phyloP scores from a whole-genome alignment of 2,113 vertebrate genomes.

The Chamaetylas fuelleborni region DNA sequence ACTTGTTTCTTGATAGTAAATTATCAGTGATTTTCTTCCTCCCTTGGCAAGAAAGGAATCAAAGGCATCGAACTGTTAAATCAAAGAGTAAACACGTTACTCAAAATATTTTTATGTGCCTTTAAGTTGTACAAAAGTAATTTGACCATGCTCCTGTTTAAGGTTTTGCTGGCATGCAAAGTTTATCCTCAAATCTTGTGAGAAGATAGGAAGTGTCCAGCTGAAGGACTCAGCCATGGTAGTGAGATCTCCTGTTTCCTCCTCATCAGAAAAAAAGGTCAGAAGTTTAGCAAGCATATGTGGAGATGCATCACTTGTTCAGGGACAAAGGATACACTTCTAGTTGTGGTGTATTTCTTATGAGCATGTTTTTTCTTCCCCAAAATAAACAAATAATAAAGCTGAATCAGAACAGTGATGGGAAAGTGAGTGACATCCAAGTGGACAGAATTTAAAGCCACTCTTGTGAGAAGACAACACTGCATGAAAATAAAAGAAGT shows the following conservation, averaged over 20 bases:
- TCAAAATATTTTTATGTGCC: neutral
- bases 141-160: neutral
- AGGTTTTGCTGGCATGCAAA: neutral
- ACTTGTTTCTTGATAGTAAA: slow-evolving; percentile 82
- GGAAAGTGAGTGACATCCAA: neutral
- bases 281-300: neutral
- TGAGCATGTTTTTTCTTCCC: fast-evolving
- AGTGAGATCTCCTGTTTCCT: neutral
- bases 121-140: neutral
- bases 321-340: neutral
- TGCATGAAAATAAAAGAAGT: neutral
- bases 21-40: slow-evolving; percentile 75
- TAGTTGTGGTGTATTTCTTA: neutral
- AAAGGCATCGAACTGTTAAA: slow-evolving; percentile 77
- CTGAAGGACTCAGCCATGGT: neutral
- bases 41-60: slow-evolving; percentile 76
- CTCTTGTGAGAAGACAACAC: neutral
- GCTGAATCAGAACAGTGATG: neutral
- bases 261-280: neutral
- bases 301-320: neutral
- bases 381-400: neutral
- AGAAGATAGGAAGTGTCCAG: neutral
- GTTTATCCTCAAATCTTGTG: neutral
- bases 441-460: neutral
- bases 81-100: slow-evolving; percentile 8